Evolutionary conservation across 2,797 vertebrate genomes (phyloP).

Genomic region (Amphiprion clarkii): DNA sequence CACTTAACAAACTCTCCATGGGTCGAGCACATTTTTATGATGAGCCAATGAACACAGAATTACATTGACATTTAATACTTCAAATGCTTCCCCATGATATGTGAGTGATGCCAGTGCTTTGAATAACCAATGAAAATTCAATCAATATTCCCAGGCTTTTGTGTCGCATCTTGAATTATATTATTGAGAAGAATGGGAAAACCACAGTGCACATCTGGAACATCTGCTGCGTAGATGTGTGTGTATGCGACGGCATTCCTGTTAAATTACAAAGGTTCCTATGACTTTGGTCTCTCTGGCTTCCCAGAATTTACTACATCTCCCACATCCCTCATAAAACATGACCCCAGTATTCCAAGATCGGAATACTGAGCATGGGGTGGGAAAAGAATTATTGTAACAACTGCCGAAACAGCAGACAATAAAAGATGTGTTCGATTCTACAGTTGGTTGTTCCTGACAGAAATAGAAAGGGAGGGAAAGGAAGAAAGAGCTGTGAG

Average conservation of each 20-base stretch:
- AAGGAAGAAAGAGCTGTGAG: conserved; percentile 69
- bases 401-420: conserved; percentile 78
- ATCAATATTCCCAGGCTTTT: conserved; percentile 63
- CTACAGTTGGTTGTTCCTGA: conserved; percentile 71
- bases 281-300: conserved; percentile 58
- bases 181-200: conserved; percentile 67
- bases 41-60: conserved; percentile 70
- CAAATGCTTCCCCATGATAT: conserved; percentile 59
- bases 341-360: conserved; percentile 76
- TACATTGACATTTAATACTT: conserved; percentile 76
- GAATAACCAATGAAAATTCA: conserved; percentile 66
- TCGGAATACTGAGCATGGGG: conserved; percentile 65
- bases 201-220: conserved; percentile 76
- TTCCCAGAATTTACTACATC: conserved; percentile 73
- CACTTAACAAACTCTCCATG: conserved; percentile 68
- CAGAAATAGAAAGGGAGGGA: conserved; percentile 73
- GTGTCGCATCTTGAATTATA: conserved; percentile 47
- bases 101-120: conserved; percentile 60
- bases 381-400: conserved; percentile 79
- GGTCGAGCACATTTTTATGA: conserved; percentile 65
- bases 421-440: conserved; percentile 70
- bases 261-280: conserved; percentile 75
- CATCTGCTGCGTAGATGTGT: conserved; percentile 10
- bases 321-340: conserved; percentile 79
- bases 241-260: conserved; percentile 69